Conservation (phyloP, 92 coral and sea anemone genomes). For the Palythoa grandis region DNA sequence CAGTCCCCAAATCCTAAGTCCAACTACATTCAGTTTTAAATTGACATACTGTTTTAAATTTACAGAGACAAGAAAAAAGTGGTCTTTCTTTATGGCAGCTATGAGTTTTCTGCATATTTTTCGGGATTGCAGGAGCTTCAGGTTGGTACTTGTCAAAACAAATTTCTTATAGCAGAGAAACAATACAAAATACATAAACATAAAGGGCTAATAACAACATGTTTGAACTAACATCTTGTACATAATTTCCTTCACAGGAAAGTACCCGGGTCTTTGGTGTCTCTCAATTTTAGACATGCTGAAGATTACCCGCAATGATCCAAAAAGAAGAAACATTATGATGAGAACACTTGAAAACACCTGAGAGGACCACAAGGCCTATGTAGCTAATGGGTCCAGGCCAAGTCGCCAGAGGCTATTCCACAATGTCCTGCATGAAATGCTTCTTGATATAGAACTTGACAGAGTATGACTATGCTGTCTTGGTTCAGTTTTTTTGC, state of each 20-base stretch:
- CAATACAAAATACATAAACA: background rate
- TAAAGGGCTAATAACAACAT: background rate
- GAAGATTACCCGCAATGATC: slow-evolving; percentile 32
- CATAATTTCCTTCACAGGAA: slow-evolving; percentile 18
- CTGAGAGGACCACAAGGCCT: slow-evolving; percentile 17
- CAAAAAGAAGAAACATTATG: background rate
- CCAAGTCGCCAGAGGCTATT: slow-evolving; percentile 28
- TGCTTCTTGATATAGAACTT: slow-evolving; percentile 35
- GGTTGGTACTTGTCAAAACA: slow-evolving; percentile 32
- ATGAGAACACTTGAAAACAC: slow-evolving; percentile 20
- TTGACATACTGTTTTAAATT: slow-evolving; percentile 1
- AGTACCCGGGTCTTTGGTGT: slow-evolving; percentile 36
- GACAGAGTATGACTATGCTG: slow-evolving; percentile 18
- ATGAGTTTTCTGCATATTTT: slow-evolving; percentile 53
- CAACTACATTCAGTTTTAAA: background rate
- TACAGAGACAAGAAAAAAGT: slow-evolving; percentile 48
- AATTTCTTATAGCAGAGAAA: background rate
- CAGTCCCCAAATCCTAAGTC: background rate
- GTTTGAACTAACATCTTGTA: background rate
- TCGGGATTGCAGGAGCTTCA: slow-evolving; percentile 55
- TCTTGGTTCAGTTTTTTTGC: slow-evolving; percentile 3
- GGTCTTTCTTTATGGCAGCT: slow-evolving; percentile 49
- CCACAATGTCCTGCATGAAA: slow-evolving; percentile 33
- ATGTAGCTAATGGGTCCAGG: slow-evolving; percentile 27
- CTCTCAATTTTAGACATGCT: slow-evolving; percentile 7